Base-by-base conservation (phyloP, 1,140 invertebrate species). In the Zaprionus capensis region DNA sequence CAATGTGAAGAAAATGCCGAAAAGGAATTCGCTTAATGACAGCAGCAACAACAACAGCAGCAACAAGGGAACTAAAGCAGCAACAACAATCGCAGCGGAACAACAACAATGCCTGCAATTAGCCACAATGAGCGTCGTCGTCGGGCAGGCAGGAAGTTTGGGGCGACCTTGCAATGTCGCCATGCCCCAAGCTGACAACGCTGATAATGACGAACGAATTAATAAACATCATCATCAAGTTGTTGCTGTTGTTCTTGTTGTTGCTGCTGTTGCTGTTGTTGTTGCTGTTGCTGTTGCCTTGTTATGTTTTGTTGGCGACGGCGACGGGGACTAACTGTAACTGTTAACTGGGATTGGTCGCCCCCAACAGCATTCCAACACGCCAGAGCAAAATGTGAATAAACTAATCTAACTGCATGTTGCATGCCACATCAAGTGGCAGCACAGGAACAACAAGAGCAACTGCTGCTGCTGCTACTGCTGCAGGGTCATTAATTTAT, bases 111-210 rank as follows among this genome's bases (percentile, higher is more conserved):
- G 67, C 65, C 53, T 38, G 69, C 81, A 88, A 87, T 87, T 87
- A 87, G 56, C 68, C 72, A 62, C n/a, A 69, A 58, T 85, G 82
- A 85, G 64, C 81, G 80, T 11, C 38, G 38, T 2, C 14, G 15
- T 28, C n/a, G 20, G 59, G 55, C 61, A 59, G 72, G 81, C 83
- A 87, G 84, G 83, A 87, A 87, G 84, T 76, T 82, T 55, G 84
- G 73, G 78, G 80, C 84, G 84, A 87, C 84, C 84, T 87, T 87
- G 84, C 84, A 85, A 85, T 85, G 82, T 86, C 82, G 75, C 82
- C 81, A 76, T 57, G 70, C 24, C 44, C 7, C 61, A 59, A 38
- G 68, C 53, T 46, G 53, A 68, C 26, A 26, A 74, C 20, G 36
- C 36, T 41, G 31, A 26, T n/a, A 11, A 20, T 31, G 22, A 34